Percentiles rank a stretch among this genome's conserved stretches.
These are phyloP conservation scores for Nephrotoma guestfalica DNA, from an alignment of 2,888 invertebrate genomes.

Conservation along the genomic window DNA sequence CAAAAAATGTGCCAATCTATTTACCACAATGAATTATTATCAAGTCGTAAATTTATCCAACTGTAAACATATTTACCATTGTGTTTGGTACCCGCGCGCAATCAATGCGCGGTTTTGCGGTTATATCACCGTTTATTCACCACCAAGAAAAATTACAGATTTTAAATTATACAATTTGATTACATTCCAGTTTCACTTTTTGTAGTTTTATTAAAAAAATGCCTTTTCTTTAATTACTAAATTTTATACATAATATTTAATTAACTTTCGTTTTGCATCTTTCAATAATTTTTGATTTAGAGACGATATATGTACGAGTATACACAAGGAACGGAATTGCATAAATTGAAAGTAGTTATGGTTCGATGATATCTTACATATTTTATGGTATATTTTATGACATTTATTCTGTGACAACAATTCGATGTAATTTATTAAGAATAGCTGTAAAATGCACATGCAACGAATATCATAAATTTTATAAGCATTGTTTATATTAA, in stretches of 20 bases:
- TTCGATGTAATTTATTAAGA: neutral
- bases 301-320: too few relatives aligned
- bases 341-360: neutral
- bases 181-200: too few relatives aligned
- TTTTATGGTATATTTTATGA: neutral
- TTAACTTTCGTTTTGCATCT: neutral
- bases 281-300: neutral
- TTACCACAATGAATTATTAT: too few relatives aligned
- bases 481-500: neutral
- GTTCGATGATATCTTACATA: neutral
- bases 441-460: neutral
- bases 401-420: neutral
- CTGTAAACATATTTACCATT: too few relatives aligned
- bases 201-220: too few relatives aligned
- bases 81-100: too few relatives aligned
- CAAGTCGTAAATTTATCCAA: too few relatives aligned
- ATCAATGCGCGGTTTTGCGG: too few relatives aligned
- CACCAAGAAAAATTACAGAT: too few relatives aligned
- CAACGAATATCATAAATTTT: neutral
- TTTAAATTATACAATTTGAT: too few relatives aligned
- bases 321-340: neutral
- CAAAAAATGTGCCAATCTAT: too few relatives aligned
- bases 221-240: neutral
- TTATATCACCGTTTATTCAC: too few relatives aligned
- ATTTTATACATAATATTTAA: neutral